phyloP scores from a whole-genome alignment of 2,797 vertebrate species.

The Acipenser ruthenus region DNA sequence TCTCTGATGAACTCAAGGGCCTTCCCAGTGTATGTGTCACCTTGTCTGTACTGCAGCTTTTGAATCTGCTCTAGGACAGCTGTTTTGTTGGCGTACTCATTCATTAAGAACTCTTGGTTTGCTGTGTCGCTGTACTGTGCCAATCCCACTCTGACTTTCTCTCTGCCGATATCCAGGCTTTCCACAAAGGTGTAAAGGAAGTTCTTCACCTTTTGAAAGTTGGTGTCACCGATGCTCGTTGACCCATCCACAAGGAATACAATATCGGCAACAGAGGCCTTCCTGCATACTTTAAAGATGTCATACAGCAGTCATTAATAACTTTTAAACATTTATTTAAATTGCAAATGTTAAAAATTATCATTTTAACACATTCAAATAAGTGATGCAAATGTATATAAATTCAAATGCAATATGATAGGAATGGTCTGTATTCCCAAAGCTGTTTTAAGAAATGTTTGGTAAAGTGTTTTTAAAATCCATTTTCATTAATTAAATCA shows the following conservation, averaged over 20 bases:
- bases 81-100: constrained; percentile 46
- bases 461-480: too few relatives aligned
- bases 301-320: too few relatives aligned
- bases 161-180: constrained; percentile 54
- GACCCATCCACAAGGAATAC: constrained; percentile 75
- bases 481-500: too few relatives aligned
- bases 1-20: constrained; percentile 56
- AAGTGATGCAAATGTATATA: too few relatives aligned
- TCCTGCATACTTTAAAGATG: constrained; percentile 51
- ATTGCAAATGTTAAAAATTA: too few relatives aligned
- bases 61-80: constrained; percentile 50
- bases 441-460: too few relatives aligned
- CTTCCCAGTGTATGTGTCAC: constrained; percentile 54
- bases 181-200: constrained; percentile 53
- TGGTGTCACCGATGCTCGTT: constrained; percentile 43
- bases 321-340: too few relatives aligned
- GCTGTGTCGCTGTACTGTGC: constrained; percentile 57
- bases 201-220: constrained; percentile 57
- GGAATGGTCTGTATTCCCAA: too few relatives aligned
- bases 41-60: constrained; percentile 44
- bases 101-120: constrained; percentile 57
- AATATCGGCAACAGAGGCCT: constrained; percentile 57
- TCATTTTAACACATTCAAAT: too few relatives aligned
- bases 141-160: constrained; percentile 62
- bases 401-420: too few relatives aligned